Base-by-base conservation (phyloP, 2,113 vertebrate species). In the Anarhynchus alexandrinus region DNA sequence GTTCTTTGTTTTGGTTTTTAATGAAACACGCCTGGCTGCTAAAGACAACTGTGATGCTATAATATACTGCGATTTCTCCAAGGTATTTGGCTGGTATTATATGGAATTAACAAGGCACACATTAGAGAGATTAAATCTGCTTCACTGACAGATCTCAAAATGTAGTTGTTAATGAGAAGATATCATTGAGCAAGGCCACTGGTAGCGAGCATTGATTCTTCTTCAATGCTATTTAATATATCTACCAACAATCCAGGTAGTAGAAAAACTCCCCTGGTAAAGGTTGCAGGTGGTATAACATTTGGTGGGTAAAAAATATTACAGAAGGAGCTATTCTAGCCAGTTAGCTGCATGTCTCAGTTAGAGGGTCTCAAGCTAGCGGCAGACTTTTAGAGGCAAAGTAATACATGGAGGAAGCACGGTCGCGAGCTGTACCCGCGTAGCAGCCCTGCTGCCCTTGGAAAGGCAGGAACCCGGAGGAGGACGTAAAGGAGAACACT, bases 41-140 rank as follows among this genome's bases (percentile, higher is more conserved):
- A 83, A 95, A 94, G 69, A 78, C 90, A 96, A 84, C 90, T 84
- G 93, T 79, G 90, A 65, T 14, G 22, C 66, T 92, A 18, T 80
- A 92, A 92, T 77, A 73, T 64, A 81, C 67, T 86, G 79, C 5
- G 3, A 36, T 94, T 93, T 95, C 96, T 96, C 92, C n/a, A 70
- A 93, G 94, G 92, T 86, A 95, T 96, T 96, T 93, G 90, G 59
- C 90, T 92, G 72, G 95, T 87, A 94, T 97, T 96, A 93, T 73
- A 92, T 88, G 69, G 96, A 97, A 96, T 96, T 96, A 96, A 92
- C 94, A 92, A 95, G 92, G 86, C 64, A 27, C 88, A 95, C 66
- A 80, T 94, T 78, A 93, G 90, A 90, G 90, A 96, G 96, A 96
- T 95, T 96, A 95, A 94, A 94, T 96, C 93, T 95, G 94, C 90